A percentile compares a stretch with the other conserved stretches of the same genome.
Evolutionary conservation across 1,140 invertebrate species (phyloP).

Genomic region (Atopsyche davidsoni): DNA sequence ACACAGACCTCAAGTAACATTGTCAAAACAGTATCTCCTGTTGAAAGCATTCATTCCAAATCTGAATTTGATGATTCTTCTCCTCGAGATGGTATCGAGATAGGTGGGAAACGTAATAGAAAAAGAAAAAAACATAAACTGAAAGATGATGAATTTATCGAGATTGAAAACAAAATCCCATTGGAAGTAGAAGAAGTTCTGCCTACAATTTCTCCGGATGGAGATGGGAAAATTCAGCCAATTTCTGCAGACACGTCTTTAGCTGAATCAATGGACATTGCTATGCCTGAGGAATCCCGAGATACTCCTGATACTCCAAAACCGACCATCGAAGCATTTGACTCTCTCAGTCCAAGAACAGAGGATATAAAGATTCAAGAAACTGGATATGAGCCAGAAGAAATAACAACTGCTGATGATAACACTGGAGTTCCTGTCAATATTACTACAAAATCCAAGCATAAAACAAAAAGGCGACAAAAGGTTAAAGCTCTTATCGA

Average conservation of each 20-base stretch:
- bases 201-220: constrained; percentile 29
- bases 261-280: constrained; percentile 56
- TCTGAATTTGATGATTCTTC: constrained; percentile 33
- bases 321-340: constrained; percentile 46
- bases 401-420: constrained; percentile 54
- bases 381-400: constrained; percentile 51
- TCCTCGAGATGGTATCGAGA: constrained; percentile 42
- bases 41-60: constrained; percentile 33
- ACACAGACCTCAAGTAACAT: constrained; percentile 18
- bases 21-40: constrained; percentile 4
- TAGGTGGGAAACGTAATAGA: constrained; percentile 39
- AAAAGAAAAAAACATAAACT: constrained; percentile 49
- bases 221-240: constrained; percentile 32
- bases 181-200: constrained; percentile 20
- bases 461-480: constrained; percentile 51
- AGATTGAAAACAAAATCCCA: constrained; percentile 29
- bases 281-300: constrained; percentile 44
- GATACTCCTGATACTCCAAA: constrained; percentile 47
- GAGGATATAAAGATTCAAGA: constrained; percentile 39
- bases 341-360: constrained; percentile 42
- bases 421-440: constrained; percentile 35
- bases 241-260: constrained; percentile 49
- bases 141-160: constrained; percentile 31
- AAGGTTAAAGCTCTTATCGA: constrained; percentile 41
- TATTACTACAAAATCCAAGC: constrained; percentile 34